phyloP scores from a whole-genome alignment of 1,140 invertebrate genomes.

The Amyelois transitella region DNA sequence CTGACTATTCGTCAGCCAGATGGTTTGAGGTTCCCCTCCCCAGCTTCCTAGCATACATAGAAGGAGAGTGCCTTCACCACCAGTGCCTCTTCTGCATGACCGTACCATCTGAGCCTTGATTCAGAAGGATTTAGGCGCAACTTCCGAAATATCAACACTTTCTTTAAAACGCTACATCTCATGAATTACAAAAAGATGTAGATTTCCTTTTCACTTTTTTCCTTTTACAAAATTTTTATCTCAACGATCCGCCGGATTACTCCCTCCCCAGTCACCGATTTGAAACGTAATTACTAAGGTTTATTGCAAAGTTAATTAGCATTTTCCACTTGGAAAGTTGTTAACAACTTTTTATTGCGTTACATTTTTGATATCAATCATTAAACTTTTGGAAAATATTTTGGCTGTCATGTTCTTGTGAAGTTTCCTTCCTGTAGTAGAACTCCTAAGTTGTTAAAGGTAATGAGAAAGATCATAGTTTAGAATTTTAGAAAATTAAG shows the following conservation, averaged over 20 bases:
- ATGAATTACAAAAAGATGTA: neutral
- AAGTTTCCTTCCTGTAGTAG: too few species aligned
- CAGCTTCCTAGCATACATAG: too few species aligned
- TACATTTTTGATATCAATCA: neutral
- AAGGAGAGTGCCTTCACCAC: neutral
- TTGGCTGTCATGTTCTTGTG: neutral
- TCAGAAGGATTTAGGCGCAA: too few species aligned
- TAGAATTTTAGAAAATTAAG: too few species aligned
- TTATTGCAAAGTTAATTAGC: constrained; percentile 4
- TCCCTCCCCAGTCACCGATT: constrained; percentile 1
- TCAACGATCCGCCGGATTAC: neutral
- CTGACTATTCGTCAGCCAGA: too few species aligned
- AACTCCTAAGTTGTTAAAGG: too few species aligned
- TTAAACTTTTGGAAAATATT: neutral
- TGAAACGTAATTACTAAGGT: constrained; percentile 5
- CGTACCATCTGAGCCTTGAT: too few species aligned
- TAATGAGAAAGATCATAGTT: too few species aligned
- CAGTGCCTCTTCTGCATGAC: too few species aligned
- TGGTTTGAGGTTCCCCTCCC: too few species aligned
- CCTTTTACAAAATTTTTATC: constrained; percentile 3
- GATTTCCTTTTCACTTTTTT: neutral
- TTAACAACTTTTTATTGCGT: neutral
- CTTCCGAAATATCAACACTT: too few species aligned
- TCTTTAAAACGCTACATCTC: neutral
- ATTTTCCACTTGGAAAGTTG: constrained; percentile 2